Base-by-base conservation (phyloP, 2,113 vertebrate genomes). In the Paratilapia polleni region DNA sequence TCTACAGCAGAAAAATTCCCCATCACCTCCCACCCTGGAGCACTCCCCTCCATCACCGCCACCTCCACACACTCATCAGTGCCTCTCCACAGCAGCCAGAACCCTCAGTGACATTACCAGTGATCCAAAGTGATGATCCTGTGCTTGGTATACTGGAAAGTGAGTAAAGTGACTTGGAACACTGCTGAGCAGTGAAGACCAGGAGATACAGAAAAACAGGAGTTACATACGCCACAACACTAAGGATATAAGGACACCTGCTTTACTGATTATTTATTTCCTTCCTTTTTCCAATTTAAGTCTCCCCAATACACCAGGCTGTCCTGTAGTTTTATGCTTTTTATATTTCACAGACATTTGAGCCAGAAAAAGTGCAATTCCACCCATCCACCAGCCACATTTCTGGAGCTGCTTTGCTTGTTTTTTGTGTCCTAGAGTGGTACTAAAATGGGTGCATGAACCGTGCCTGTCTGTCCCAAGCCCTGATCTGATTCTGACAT, bases 391-490 rank as follows among this genome's bases (percentile, higher is more conserved):
- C 86, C 81, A 87, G 82, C 90, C 90, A 91, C 89, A 80, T 92
- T 93, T 93, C 92, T 93, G 93, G 94, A 95, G 94, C 94, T 95
- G 95, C 95, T 95, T 94, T 78, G 87, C 92, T 92, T 93, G 79
- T 95, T 91, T 89, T 90, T 88, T 91, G 93, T 94, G 94, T 95
- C 94, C 93, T 94, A 94, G 94, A 95, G 94, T 96, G 96, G 96
- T 96, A 96, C 96, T 96, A 96, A 95, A 96, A 94, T 87, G 95
- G 95, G 95, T 94, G 95, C 95, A 95, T 91, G 88, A 95, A 92
- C 91, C 83, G 78, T 86, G 87, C 91, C 66, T 70, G 26, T 49
- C 90, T 93, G 93, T 89, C 92, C 89, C 81, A 90, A 92, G 82
- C 83, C 91, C 90, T 75, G 28, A 90, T 91, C 87, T 92, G 88